Evolutionary conservation across 2,113 vertebrate genomes (phyloP).

Genomic region (Leucoraja erinaceus): DNA sequence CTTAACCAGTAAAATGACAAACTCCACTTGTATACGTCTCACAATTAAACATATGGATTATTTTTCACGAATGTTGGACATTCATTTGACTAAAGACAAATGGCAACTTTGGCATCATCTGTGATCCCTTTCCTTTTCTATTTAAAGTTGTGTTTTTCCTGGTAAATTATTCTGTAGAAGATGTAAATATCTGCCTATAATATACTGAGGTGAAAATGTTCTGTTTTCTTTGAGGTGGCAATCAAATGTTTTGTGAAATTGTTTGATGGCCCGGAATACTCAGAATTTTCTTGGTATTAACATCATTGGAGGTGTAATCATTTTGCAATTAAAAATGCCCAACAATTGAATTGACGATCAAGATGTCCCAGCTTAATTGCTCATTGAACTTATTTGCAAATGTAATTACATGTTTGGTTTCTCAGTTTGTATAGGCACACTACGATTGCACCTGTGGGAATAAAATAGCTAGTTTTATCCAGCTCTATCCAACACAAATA

Average conservation of each 20-base stretch:
- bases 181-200: background rate
- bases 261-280: background rate
- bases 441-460: background rate
- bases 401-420: conserved; percentile 25
- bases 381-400: conserved; percentile 16
- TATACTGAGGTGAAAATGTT: background rate
- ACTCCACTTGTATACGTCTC: background rate
- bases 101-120: background rate
- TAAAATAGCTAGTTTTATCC: background rate
- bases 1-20: background rate
- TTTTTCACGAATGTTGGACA: background rate
- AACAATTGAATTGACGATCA: background rate
- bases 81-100: background rate
- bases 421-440: background rate
- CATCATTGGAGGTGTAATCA: background rate
- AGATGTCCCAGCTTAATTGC: background rate
- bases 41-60: background rate
- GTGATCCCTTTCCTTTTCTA: background rate
- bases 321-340: background rate
- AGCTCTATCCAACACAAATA: background rate
- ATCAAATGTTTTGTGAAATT: background rate
- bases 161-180: background rate
- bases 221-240: background rate
- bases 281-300: background rate
- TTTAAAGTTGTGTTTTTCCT: background rate